Evolutionary conservation across 2,797 vertebrate species (phyloP).

Genomic region (Oryzias sinensis): DNA sequence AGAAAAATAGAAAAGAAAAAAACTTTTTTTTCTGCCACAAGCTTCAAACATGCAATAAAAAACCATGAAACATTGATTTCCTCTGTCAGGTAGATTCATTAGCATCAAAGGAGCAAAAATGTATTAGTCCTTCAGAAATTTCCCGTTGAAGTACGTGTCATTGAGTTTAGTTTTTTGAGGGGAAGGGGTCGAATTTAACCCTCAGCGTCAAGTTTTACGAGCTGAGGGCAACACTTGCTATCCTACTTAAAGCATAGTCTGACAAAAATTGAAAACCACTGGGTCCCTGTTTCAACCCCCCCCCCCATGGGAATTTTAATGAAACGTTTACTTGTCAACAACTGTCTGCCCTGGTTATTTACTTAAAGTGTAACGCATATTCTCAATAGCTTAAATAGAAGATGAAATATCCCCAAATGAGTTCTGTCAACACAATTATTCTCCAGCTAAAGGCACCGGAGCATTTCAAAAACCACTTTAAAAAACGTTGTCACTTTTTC

Average conservation of each 20-base stretch:
- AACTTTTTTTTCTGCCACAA: slow-evolving; percentile 14
- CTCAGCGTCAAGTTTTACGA: slow-evolving; percentile 48
- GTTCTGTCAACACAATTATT: not conserved
- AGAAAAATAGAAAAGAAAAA: slow-evolving; percentile 33
- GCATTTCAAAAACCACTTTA: too few relatives aligned
- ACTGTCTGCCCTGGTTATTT: slow-evolving; percentile 40
- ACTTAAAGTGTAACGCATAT: slow-evolving; percentile 8
- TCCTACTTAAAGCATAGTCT: slow-evolving; percentile 53
- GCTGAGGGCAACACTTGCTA: slow-evolving; percentile 39
- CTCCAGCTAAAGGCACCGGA: too few relatives aligned
- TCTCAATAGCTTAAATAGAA: slow-evolving; percentile 42
- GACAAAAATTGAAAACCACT: slow-evolving; percentile 56
- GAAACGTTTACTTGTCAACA: slow-evolving; percentile 50
- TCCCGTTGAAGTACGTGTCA: slow-evolving; percentile 11
- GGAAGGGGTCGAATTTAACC: slow-evolving; percentile 24
- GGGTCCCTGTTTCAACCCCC: slow-evolving; percentile 57
- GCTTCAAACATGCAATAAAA: slow-evolving; percentile 38
- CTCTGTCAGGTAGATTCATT: slow-evolving; percentile 42
- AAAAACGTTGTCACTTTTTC: too few relatives aligned
- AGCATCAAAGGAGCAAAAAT: slow-evolving; percentile 16
- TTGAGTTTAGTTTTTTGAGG: not conserved
- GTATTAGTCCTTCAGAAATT: slow-evolving; percentile 37
- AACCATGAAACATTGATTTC: slow-evolving; percentile 25
- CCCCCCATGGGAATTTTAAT: slow-evolving; percentile 47
- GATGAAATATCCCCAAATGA: slow-evolving; percentile 11